Evolutionary conservation across 2,888 invertebrate genomes (phyloP), one percentile per base, ranked within the genome.

Genomic region (Drosophila infuscata): DNA sequence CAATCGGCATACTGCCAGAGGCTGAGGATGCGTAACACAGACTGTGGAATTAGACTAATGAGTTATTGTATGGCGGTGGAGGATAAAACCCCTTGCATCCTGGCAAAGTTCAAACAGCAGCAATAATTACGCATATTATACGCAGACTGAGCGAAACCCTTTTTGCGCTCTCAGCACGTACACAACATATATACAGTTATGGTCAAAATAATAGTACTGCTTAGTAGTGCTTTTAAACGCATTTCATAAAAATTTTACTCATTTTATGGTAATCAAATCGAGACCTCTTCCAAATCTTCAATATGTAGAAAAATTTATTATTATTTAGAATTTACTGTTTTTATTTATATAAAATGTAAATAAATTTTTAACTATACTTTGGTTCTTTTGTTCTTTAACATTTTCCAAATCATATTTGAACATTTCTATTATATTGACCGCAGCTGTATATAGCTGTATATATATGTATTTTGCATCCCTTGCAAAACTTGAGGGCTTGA

Each of bases 81-180:
- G 38, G 32, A 52, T 46, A 35, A 64, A 67, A 52, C 57, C 74
- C 82, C 65, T 66, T 65, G 53, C 2, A 59, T 57, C 58, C 53
- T 66, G 65, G 61, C 67, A 79, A 73, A 89, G 86, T 91, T 89
- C 87, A 91, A 88, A 78, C 80, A 84, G 67, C 70, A 77, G 69
- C 61, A 88, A 82, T 84, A 89, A 90, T 90, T 90, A 76, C 76
- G 76, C 76, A 82, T 89, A 91, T 89, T 86, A 71, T 49, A 57
- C 56, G 30, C 38, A 43, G 11, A n/a, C 36, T 43, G 49, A 52
- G 53, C 29, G 48, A 51, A 63, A 67, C 54, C 63, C 74, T 52
- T 69, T 62, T 64, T 25, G 68, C 43, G 41, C n/a, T 70, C 49
- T 56, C 54, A 60, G 49, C 73, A 77, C 73, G 79, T 74, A 78